Conservation (phyloP, 2,888 invertebrate genomes). For the Himalopsyche kuldschensis region DNA sequence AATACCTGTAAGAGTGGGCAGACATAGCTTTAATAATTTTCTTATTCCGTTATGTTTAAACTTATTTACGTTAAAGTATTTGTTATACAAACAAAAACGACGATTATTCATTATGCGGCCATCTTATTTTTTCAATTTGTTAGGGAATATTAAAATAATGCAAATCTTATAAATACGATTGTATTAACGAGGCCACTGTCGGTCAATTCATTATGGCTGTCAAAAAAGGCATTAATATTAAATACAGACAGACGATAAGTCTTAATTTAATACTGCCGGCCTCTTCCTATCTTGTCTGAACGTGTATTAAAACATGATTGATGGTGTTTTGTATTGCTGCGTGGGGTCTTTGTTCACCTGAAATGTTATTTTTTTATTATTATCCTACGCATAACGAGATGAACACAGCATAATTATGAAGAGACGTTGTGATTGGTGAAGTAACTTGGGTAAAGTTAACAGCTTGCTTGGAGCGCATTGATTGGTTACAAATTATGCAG, state of each 20-base stretch:
- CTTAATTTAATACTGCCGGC: neutral
- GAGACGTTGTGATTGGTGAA: too few relatives aligned
- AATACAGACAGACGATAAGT: neutral
- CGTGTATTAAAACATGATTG: neutral
- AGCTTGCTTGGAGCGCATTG: neutral
- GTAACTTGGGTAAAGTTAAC: neutral
- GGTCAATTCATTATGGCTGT: neutral
- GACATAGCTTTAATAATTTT: too few relatives aligned
- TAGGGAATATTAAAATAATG: neutral
- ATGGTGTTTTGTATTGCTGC: neutral
- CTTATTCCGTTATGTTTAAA: too few relatives aligned
- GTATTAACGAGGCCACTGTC: neutral
- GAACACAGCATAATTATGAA: neutral
- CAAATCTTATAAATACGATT: neutral
- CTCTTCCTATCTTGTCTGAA: neutral
- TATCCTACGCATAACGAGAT: neutral
- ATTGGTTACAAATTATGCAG: too few relatives aligned
- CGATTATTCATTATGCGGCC: too few relatives aligned
- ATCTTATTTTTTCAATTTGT: too few relatives aligned
- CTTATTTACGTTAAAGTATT: too few relatives aligned
- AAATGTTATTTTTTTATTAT: neutral
- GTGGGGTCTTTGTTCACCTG: neutral
- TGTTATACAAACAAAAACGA: too few relatives aligned
- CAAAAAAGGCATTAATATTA: neutral
- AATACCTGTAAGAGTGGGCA: too few relatives aligned